These are phyloP conservation scores for Caenorhabditis panamensis DNA, from an alignment of 2,888 invertebrate genomes.

Conservation along the genomic window DNA sequence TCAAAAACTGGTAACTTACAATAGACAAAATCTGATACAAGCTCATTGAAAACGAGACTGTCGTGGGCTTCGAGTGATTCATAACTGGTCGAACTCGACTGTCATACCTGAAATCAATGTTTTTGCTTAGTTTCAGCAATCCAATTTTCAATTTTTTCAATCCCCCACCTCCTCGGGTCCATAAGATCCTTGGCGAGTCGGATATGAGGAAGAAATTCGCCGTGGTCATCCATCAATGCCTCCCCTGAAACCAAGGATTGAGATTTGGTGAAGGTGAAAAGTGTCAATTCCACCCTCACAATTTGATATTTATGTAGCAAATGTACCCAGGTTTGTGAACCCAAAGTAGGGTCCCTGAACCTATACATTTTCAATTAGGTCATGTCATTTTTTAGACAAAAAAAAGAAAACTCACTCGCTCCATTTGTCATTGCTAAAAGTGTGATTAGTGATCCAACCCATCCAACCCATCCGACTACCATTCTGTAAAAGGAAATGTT, in stretches of 20 bases:
- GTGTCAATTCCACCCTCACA: constrained; percentile 17
- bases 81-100: constrained; percentile 77
- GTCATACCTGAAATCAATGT: constrained; percentile 73
- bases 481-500: constrained; percentile 7
- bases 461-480: constrained; percentile 17
- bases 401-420: constrained; percentile 40
- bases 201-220: constrained; percentile 80
- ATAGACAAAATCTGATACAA: constrained; percentile 79
- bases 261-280: too few relatives aligned
- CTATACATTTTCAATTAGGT: too few relatives aligned
- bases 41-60: constrained; percentile 79
- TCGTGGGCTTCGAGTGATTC: constrained; percentile 76
- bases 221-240: constrained; percentile 75
- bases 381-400: not conserved
- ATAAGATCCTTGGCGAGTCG: constrained; percentile 79
- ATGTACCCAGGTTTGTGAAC: not conserved
- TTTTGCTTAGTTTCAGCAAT: too few relatives aligned
- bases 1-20: constrained; percentile 58
- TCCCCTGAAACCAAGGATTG: too few relatives aligned
- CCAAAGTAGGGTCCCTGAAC: too few relatives aligned
- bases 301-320: constrained; percentile 23
- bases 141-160: too few relatives aligned
- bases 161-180: constrained; percentile 72
- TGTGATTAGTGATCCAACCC: not conserved
- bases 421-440: constrained; percentile 4